Percentiles rank a stretch among this genome's conserved stretches.
Evolutionary conservation across 2,888 invertebrate species (phyloP).

Genomic region (Neoascia interrupta): DNA sequence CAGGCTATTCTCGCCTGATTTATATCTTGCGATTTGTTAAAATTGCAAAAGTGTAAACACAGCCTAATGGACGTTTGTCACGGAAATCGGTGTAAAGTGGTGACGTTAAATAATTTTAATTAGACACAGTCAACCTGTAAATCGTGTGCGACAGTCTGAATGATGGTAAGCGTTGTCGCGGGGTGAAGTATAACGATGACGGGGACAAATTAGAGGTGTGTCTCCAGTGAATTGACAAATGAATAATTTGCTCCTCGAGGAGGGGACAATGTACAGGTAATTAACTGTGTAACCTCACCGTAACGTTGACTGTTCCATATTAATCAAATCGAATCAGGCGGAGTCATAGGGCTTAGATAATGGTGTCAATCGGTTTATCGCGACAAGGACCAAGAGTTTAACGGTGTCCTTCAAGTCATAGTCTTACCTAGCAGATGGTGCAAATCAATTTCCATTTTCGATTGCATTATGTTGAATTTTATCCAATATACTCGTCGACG

Average conservation of each 20-base stretch:
- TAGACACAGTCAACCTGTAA: conserved; percentile 67
- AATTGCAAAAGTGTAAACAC: conserved; percentile 68
- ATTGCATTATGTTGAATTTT: too few relatives aligned
- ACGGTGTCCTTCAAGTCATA: too few relatives aligned
- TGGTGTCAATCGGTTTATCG: too few relatives aligned
- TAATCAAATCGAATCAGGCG: conserved; percentile 29
- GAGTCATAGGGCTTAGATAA: neutral
- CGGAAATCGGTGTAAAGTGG: conserved; percentile 67
- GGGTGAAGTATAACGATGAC: neutral
- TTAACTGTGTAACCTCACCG: conserved; percentile 60
- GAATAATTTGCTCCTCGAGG: conserved; percentile 67
- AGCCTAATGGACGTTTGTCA: conserved; percentile 67
- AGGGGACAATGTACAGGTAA: conserved; percentile 46
- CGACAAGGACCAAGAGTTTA: too few relatives aligned
- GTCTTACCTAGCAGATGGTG: too few relatives aligned
- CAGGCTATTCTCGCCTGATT: conserved; percentile 50
- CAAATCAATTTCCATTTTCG: too few relatives aligned
- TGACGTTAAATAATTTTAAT: conserved; percentile 69
- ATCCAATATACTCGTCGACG: conserved; percentile 30
- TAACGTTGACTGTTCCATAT: conserved; percentile 39
- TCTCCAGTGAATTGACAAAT: conserved; percentile 53
- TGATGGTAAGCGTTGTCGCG: neutral
- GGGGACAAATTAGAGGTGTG: conserved; percentile 32
- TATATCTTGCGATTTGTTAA: conserved; percentile 67
- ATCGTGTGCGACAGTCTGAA: conserved; percentile 59